These are phyloP conservation scores for Colaptes auratus DNA, from an alignment of 2,113 vertebrate genomes.

Conservation along the genomic window DNA sequence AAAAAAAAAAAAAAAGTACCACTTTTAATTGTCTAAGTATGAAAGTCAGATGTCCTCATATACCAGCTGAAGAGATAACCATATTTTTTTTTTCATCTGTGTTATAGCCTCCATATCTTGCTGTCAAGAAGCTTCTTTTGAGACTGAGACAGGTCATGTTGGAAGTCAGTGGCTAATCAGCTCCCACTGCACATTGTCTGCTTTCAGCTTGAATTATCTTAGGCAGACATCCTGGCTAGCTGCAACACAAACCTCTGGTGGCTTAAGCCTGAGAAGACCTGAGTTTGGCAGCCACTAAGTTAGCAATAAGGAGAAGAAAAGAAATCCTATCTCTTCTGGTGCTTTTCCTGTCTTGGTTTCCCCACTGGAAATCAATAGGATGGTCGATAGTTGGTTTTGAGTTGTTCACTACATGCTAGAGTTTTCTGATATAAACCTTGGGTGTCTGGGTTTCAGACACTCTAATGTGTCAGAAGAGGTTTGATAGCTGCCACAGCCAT, in stretches of 20 bases:
- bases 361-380: slow-evolving; percentile 80
- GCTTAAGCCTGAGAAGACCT: slow-evolving; percentile 69
- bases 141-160: slow-evolving; percentile 64
- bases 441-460: slow-evolving; percentile 74
- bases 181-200: slow-evolving; percentile 71
- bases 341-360: slow-evolving; percentile 77
- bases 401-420: slow-evolving; percentile 77
- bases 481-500: slow-evolving; percentile 71
- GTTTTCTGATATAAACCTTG: slow-evolving; percentile 79
- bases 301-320: slow-evolving; percentile 57
- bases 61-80: slow-evolving; percentile 31
- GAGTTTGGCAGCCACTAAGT: slow-evolving; percentile 72
- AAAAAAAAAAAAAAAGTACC: background rate
- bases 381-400: slow-evolving; percentile 85
- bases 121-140: slow-evolving; percentile 65
- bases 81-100: slow-evolving; percentile 20
- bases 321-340: slow-evolving; percentile 83
- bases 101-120: slow-evolving; percentile 21
- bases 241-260: slow-evolving; percentile 74
- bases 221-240: slow-evolving; percentile 81
- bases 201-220: slow-evolving; percentile 80
- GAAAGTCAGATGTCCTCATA: slow-evolving; percentile 28
- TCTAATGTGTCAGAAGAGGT: slow-evolving; percentile 76
- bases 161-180: slow-evolving; percentile 74
- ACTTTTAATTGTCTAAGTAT: background rate